phyloP scores from a whole-genome alignment of 2,113 vertebrate genomes.

The Benitochromis conjunctus region DNA sequence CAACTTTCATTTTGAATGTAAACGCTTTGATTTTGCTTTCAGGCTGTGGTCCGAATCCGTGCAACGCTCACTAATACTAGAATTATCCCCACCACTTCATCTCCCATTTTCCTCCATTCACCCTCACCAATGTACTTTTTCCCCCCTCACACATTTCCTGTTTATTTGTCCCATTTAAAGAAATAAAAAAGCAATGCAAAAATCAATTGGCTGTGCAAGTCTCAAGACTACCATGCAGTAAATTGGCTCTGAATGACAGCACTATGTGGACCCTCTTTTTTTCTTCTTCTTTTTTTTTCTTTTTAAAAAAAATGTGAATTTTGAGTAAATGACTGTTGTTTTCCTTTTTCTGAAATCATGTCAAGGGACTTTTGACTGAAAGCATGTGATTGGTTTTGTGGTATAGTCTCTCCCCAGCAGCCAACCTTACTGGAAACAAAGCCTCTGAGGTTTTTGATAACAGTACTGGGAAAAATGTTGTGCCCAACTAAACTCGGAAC shows the following conservation, averaged over 20 bases:
- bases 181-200: slow-evolving; percentile 55
- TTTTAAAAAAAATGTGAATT: not conserved
- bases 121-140: not conserved
- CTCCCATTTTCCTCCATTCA: not conserved
- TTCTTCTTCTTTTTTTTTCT: slow-evolving; percentile 12
- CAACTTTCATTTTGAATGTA: slow-evolving; percentile 49
- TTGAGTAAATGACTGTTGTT: slow-evolving; percentile 1
- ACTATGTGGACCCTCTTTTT: slow-evolving; percentile 36
- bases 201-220: slow-evolving; percentile 70
- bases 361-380: slow-evolving; percentile 40
- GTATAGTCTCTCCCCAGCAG: slow-evolving; percentile 11
- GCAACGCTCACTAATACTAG: slow-evolving; percentile 34
- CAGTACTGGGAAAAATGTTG: not conserved
- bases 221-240: slow-evolving; percentile 69
- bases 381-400: slow-evolving; percentile 42
- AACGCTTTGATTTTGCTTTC: slow-evolving; percentile 44
- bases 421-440: slow-evolving; percentile 15
- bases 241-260: slow-evolving; percentile 63
- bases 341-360: slow-evolving; percentile 5
- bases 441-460: not conserved
- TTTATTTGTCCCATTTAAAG: slow-evolving; percentile 58
- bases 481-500: not conserved
- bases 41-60: slow-evolving; percentile 35
- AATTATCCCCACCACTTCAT: slow-evolving; percentile 8
- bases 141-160: not conserved